Percentiles rank a stretch among this genome's conserved stretches.
Conservation (phyloP, 2,113 vertebrate species). For the Stomatorhinus ivindoensis region DNA sequence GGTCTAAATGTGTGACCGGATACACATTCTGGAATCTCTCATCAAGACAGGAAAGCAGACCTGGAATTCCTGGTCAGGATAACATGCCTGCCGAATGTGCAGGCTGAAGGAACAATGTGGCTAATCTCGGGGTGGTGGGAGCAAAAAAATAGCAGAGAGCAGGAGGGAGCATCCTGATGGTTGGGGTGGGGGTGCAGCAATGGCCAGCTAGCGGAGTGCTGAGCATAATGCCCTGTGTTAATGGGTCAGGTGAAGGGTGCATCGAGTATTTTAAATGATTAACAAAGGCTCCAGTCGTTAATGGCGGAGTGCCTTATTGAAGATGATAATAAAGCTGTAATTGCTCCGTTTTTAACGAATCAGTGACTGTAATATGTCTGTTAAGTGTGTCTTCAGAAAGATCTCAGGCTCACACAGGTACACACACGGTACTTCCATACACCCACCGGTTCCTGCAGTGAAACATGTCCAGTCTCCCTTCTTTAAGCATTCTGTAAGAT, state of each 20-base stretch:
- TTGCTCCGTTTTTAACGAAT: constrained; percentile 16
- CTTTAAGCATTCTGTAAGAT: background rate
- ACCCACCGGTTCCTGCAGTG: background rate
- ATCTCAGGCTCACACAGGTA: background rate
- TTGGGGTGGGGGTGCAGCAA: background rate
- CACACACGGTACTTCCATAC: background rate
- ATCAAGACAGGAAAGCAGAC: background rate
- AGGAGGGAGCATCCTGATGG: background rate
- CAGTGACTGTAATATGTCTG: constrained; percentile 5
- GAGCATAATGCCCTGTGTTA: background rate
- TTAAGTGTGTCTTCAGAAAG: background rate
- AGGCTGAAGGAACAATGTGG: background rate
- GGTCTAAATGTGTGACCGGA: background rate
- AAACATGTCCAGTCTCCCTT: background rate
- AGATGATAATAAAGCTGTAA: constrained; percentile 18
- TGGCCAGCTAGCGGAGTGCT: background rate
- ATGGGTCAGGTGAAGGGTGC: background rate
- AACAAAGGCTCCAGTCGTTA: constrained; percentile 9
- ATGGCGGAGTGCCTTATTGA: background rate
- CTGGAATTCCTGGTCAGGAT: background rate
- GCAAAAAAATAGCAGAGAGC: background rate
- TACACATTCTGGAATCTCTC: background rate
- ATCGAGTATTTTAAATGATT: constrained; percentile 3
- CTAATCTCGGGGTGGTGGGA: constrained; percentile 1
- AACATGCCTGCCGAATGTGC: background rate